Base-by-base conservation (phyloP, 2,888 invertebrate genomes). In the Eucera pruinosa region DNA sequence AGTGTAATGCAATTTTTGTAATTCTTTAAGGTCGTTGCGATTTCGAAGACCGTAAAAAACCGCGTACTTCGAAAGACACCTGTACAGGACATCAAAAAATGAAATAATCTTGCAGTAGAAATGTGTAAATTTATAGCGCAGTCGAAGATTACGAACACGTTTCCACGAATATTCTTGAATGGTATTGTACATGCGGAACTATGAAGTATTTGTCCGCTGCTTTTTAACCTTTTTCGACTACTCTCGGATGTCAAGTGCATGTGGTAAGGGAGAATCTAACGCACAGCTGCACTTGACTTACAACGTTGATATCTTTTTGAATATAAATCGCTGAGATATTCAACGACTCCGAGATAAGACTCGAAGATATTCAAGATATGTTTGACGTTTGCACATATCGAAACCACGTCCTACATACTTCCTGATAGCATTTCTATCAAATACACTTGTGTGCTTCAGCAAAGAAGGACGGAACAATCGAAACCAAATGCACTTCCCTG, bases 211-310 rank as follows among this genome's bases (percentile, higher is more conserved):
- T 45, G 50, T 64, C 20, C 33, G 20, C 25, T 13, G 20, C 66
- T 61, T 64, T 83, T 70, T 82, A 79, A 81, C 65, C 65, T 67
- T 75, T 64, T 15, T 52, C 48, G 18, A 20, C 48, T 52, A 57
- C 30, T 47, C 25, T 48, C 33, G 47, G 66, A 67, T 54, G 80
- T 76, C 57, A 76, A 82, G 76, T 70, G 67, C 76, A 82, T 48
- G 52, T 57, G 50, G 58, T 13, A 58, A 54, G 70, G 52, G 70
- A 81, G 62, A 45, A 50, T 27, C 66, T 80, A 79, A 80, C 58
- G 75, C 71, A 60, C 85, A 84, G 82, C 72, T 84, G 85, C 67
- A 64, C 69, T 67, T 76, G 85, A 84, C 82, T 84, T 18, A 62
- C 61, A 43, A 68, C 39, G 72, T 50, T 57, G 72, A 80, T 85